phyloP scores from a whole-genome alignment of 2,888 invertebrate species.

The Pantelozetes paolii region DNA sequence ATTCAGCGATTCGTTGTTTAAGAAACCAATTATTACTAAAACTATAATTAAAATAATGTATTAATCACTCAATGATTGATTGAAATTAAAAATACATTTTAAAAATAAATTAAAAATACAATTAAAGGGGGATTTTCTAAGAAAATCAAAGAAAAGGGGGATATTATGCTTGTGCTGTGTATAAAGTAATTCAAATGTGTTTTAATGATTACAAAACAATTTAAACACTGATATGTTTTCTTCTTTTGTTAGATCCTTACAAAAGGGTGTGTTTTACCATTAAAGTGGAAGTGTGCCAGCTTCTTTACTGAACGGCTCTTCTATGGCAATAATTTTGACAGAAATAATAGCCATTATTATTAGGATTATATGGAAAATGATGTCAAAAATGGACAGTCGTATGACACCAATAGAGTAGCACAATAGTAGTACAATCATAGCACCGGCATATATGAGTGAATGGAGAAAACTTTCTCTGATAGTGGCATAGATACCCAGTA shows the following conservation, averaged over 20 bases:
- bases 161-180: too few species aligned
- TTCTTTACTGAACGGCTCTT: constrained; percentile 20
- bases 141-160: too few species aligned
- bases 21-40: background rate
- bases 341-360: background rate
- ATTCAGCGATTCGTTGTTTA: background rate
- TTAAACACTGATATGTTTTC: too few species aligned
- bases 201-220: too few species aligned
- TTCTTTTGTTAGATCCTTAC: too few species aligned
- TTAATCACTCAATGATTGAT: background rate
- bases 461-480: background rate
- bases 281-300: background rate
- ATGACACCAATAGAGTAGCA: background rate
- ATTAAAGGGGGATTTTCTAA: too few species aligned
- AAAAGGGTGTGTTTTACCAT: too few species aligned
- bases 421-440: background rate
- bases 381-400: constrained; percentile 1
- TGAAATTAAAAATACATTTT: background rate
- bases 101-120: too few species aligned
- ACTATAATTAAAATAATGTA: background rate
- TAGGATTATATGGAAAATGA: background rate
- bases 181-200: too few species aligned
- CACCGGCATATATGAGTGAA: background rate
- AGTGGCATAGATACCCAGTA: background rate
- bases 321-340: background rate